Base-by-base conservation (phyloP, 2,113 vertebrate species). In the Lutjanus erythropterus region DNA sequence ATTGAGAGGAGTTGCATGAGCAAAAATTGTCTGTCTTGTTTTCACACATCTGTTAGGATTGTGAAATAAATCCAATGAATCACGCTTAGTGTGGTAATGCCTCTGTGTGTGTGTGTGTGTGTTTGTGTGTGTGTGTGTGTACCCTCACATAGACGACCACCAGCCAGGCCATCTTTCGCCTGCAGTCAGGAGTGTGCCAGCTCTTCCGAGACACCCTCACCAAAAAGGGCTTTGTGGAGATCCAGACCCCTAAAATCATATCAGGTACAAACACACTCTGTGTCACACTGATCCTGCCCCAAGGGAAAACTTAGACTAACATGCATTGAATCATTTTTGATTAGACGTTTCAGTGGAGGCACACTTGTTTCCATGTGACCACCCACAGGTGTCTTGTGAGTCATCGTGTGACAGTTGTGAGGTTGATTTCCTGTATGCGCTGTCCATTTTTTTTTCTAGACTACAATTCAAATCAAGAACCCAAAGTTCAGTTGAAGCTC, bases 171-270 rank as follows among this genome's bases (percentile, higher is more conserved):
- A 68, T 99, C 89, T 99, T 99, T 85, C 95, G 93, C 81, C 95
- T 98, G 87, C 97, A 98, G 92, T 97, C 97, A 14, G 97, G 97
- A 29, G 96, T 98, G 77, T 99, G 98, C 93, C 95, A 96, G 91
- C 97, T 98, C 90, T 99, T 99, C 94, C 95, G 97, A 93, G 97
- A 98, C 91, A 98, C 96, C 46, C 96, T 99, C 75, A 96, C 92
- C 94, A 94, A 91, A 66, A 99, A 98, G 89, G 97, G 96, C 88
- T 99, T 99, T 93, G 96, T 98, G 94, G 97, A 99, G 95, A 98
- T 99, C 91, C 98, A 99, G 88, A 99, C 97, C 78, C 98, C 97
- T 56, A 99, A 99, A 95, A 99, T 99, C 75, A 99, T 99, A 92
- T 99, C 98, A 91, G 98, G 98, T 99, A 96, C 66, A 58, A 52